Base-by-base conservation (phyloP, 2,113 vertebrate species). In the Pollimyrus isidori region DNA sequence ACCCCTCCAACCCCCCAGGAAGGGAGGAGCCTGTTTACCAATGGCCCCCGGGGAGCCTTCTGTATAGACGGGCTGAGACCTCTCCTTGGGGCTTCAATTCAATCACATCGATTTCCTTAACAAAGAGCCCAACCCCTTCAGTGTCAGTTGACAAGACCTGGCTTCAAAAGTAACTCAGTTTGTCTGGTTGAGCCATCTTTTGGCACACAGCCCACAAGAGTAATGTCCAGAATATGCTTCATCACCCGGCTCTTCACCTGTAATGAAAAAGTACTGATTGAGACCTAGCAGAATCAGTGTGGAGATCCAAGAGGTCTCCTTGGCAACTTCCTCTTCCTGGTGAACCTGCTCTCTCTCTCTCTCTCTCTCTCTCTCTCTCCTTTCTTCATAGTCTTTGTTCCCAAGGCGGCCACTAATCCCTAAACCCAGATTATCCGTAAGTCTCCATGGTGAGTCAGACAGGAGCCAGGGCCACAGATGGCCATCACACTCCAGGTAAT, bases 371-470 rank as follows among this genome's bases (percentile, higher is more conserved):
- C 42, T 26, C 4, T 30, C 86, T 88, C 88, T 11, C 69, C 45
- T 88, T 90, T 92, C 91, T 92, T 45, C 76, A 84, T 73, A 89
- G 91, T 88, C 91, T 89, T 92, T 90, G 89, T 91, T 92, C 89
- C 93, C 91, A 90, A 92, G 92, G 90, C 92, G 30, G 92, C 91
- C 91, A 52, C 88, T 97, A 97, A 97, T 96, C 95, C 95, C 91
- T 96, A 96, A 97, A 97, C 95, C 96, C 96, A 80, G 96, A 97
- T 98, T 97, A 97, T 92, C 95, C 92, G 53, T 46, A 83, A 92
- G 93, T 91, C 91, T 90, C 26, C 69, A 91, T 53, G 93, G 93
- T 92, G 89, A 91, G 92, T 93, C 94, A 93, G 93, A 94, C 91
- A 84, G 5, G 0, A 21, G 88, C 87, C 88, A 42, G 21, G 21